phyloP scores from a whole-genome alignment of 2,888 invertebrate species.

The Drosophila atroscutellata region DNA sequence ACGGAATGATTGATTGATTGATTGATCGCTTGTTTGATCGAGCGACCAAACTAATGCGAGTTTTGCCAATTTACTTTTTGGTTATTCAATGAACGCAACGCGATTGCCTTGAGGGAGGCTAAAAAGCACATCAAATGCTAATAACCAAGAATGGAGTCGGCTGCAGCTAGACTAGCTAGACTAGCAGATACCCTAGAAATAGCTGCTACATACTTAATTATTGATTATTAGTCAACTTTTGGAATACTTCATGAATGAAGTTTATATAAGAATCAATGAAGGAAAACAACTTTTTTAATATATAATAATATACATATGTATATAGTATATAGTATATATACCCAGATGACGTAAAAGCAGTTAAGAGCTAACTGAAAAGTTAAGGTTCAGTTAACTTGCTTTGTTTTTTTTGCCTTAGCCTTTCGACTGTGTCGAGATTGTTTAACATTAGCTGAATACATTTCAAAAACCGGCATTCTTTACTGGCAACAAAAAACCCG shows the following conservation, averaged over 20 bases:
- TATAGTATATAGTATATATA: background rate
- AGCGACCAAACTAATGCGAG: constrained; percentile 52
- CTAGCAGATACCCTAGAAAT: background rate
- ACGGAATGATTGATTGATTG: constrained; percentile 36
- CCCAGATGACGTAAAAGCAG: constrained; percentile 57
- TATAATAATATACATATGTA: background rate
- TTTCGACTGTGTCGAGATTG: constrained; percentile 46
- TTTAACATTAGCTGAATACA: constrained; percentile 55
- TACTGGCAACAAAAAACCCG: constrained; percentile 52
- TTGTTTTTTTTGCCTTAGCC: constrained; percentile 1
- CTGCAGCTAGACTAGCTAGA: background rate
- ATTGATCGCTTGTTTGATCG: constrained; percentile 49
- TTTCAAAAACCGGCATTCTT: constrained; percentile 67
- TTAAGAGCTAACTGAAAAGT: constrained; percentile 7
- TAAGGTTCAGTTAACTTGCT: constrained; percentile 37
- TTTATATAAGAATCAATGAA: no score
- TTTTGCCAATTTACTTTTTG: constrained; percentile 38
- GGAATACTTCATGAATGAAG: background rate
- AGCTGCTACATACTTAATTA: background rate
- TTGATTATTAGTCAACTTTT: background rate
- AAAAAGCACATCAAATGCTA: constrained; percentile 3
- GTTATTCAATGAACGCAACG: constrained; percentile 56
- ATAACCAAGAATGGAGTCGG: background rate
- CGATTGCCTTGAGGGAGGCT: constrained; percentile 43
- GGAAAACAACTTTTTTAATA: no score